Evolutionary conservation across 2,888 invertebrate genomes (phyloP).

Genomic region (Eupeodes luniger): DNA sequence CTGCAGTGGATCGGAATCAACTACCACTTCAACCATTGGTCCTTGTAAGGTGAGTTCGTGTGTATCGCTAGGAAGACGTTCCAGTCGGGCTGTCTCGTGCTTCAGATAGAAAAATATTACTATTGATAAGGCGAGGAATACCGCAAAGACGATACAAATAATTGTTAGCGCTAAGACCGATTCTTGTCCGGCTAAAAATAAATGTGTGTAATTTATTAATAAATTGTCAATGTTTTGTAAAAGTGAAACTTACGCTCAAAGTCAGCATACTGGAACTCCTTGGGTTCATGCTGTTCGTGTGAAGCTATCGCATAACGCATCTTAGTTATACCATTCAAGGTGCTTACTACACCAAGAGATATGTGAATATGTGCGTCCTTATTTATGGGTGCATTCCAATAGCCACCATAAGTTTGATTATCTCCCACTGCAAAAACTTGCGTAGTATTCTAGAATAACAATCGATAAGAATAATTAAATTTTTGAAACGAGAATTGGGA

Average conservation of each 20-base stretch:
- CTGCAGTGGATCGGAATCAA: not conserved
- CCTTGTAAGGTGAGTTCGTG: conserved; percentile 91
- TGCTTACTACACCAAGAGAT: conserved; percentile 87
- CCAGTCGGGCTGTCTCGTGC: conserved; percentile 80
- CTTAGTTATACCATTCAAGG: conserved; percentile 87
- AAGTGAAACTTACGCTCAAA: conserved; percentile 82
- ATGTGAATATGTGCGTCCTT: conserved; percentile 87
- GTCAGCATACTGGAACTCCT: conserved; percentile 78
- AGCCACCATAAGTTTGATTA: conserved; percentile 89
- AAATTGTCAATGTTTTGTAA: not conserved
- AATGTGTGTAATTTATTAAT: not conserved
- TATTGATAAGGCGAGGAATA: conserved; percentile 87
- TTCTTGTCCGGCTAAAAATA: conserved; percentile 77
- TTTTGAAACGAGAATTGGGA: not conserved
- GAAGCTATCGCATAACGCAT: conserved; percentile 87
- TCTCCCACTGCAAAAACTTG: conserved; percentile 92
- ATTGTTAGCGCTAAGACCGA: conserved; percentile 85
- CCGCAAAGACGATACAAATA: conserved; percentile 89
- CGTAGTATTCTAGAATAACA: conserved; percentile 84
- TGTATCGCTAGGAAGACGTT: conserved; percentile 84
- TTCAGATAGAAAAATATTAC: conserved; percentile 85
- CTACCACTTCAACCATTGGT: conserved; percentile 89
- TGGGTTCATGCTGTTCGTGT: conserved; percentile 82
- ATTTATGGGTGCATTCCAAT: conserved; percentile 90
- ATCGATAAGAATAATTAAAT: not conserved